Percentiles rank a stretch among this genome's conserved stretches.
Evolutionary conservation across 1,140 invertebrate species (phyloP).

Genomic region (Galleria mellonella): DNA sequence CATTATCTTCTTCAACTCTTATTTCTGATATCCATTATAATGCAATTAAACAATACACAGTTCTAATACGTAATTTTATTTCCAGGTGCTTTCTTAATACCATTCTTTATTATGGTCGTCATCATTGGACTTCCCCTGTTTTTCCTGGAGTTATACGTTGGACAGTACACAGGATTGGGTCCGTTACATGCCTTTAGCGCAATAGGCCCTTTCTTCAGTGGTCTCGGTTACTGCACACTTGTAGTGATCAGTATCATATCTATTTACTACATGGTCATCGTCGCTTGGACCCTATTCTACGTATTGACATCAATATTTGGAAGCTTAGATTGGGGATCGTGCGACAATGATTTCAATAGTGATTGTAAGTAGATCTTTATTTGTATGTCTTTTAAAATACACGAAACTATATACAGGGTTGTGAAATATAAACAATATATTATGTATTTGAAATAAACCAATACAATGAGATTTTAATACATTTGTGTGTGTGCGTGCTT

Average conservation of each 20-base stretch:
- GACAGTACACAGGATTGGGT: conserved; percentile 78
- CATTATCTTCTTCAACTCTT: too few relatives aligned
- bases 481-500: too few relatives aligned
- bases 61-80: conserved; percentile 28
- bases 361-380: conserved; percentile 66
- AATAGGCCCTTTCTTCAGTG: conserved; percentile 78
- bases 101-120: conserved; percentile 85
- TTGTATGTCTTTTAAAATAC: conserved; percentile 15
- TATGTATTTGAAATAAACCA: too few relatives aligned
- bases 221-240: conserved; percentile 80
- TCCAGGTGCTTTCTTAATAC: conserved; percentile 86
- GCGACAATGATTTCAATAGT: conserved; percentile 81
- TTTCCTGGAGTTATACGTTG: conserved; percentile 79
- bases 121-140: conserved; percentile 89
- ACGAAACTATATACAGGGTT: not conserved
- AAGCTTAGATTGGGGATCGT: conserved; percentile 80
- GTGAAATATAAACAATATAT: too few relatives aligned
- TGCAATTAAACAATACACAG: too few relatives aligned
- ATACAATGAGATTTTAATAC: too few relatives aligned
- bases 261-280: conserved; percentile 89
- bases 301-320: conserved; percentile 81
- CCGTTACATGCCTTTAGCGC: conserved; percentile 76
- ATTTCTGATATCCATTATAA: too few relatives aligned
- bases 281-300: conserved; percentile 87
- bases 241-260: conserved; percentile 87